Evolutionary conservation across 2,113 vertebrate species (phyloP).

Genomic region (Oryctolagus cuniculus): mOryCun1.1 NC_091446.1:76021001-76021500

Average conservation of each 20-base stretch:
- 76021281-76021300: neutral
- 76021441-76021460: too few species aligned
- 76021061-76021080: too few species aligned
- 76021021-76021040: neutral
- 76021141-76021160: neutral
- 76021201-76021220: neutral
- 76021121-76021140: neutral
- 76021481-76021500: too few species aligned
- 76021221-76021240: too few species aligned
- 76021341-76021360: neutral
- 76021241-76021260: neutral
- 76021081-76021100: neutral
- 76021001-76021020: neutral
- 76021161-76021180: neutral
- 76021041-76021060: neutral
- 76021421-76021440: too few species aligned
- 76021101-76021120: accelerated
- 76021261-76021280: neutral
- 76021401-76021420: too few species aligned
- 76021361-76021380: neutral
- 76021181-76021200: neutral
- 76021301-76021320: neutral
- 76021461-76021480: too few species aligned
- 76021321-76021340: neutral
- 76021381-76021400: too few species aligned